A percentile compares a stretch with the other conserved stretches of the same genome.
Evolutionary conservation across 2,113 vertebrate species (phyloP).

Genomic region (Tapirus terrestris): DNA sequence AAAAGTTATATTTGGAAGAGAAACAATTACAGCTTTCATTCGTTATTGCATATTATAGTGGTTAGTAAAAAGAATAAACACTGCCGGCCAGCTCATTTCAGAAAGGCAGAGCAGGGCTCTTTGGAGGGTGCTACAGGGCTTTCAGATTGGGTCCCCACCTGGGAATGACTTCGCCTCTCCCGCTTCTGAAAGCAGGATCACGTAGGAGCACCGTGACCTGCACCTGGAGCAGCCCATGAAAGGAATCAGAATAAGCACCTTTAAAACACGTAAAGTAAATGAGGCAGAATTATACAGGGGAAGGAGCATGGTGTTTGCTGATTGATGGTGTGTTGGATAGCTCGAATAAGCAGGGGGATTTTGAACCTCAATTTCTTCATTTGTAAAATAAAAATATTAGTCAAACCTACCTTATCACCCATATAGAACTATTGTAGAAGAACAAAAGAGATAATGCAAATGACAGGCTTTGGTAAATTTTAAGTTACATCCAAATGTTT

Average conservation of each 20-base stretch:
- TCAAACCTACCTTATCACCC: background rate
- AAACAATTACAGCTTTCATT: slow-evolving; percentile 62
- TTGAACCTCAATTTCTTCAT: background rate
- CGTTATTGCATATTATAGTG: slow-evolving; percentile 69
- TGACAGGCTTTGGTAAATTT: background rate
- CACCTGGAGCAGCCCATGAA: background rate
- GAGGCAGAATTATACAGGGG: background rate
- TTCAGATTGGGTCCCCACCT: background rate
- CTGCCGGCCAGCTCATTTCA: background rate
- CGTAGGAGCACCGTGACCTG: background rate
- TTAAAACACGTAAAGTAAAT: background rate
- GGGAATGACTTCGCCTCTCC: background rate
- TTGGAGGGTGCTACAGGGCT: background rate
- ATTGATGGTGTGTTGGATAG: background rate
- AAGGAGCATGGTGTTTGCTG: background rate
- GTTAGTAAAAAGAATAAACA: slow-evolving; percentile 57
- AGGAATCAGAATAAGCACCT: background rate
- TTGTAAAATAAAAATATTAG: slow-evolving; percentile 26
- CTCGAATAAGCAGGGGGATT: background rate
- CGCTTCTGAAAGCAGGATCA: background rate
- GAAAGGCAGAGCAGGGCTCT: background rate
- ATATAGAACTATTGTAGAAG: background rate
- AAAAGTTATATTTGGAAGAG: slow-evolving; percentile 65
- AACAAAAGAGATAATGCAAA: background rate
- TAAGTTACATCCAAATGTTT: background rate